Base-by-base conservation (phyloP, 2,797 vertebrate genomes). In the Pampus argenteus region DNA sequence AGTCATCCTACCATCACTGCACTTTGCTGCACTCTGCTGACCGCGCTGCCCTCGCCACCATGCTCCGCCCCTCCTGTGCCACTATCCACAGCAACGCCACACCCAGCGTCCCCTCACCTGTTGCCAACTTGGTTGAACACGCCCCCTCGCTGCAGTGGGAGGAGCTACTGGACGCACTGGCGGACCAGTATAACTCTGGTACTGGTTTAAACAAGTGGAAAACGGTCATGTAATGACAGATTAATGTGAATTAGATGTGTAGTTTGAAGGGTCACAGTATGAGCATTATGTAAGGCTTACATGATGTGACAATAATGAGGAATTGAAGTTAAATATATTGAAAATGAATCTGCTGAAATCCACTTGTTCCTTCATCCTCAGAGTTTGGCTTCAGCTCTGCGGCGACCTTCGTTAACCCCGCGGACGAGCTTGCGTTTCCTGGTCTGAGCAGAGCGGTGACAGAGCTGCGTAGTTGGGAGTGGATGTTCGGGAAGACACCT, bases 401-500 rank as follows among this genome's bases (percentile, higher is more conserved):
- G 2, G 61, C 92, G 61, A 69, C 78, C 2, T n/a, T 88, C 1
- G 89, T 99, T 23, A 86, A 97, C 75, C 98, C 98, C 6, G 42
- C 80, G 2, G 94, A 97, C 1, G 95, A 96, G 82, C 78, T 77
- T 0, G 15, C 74, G 5, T 94, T 97, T 61, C 96, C 96, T 1
- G 97, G 96, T 2, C 90, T 99, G 70, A 79, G 64, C 34, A 61
- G 66, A 28, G 92, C 89, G 90, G 86, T 88, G 17, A 62, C 78
- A 5, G 96, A 96, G 62, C 92, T 99, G 9, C 92, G 91, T 28
- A 82, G 88, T 20, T 99, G 98, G 98, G 95, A 97, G 2, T 99
- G 98, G 98, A 86, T 95, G 1, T 98, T 96, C n/a, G 96, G 96
- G n/a, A 96, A 90, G 92, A 99, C 98, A 2, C 98, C 98, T 0